A percentile compares a stretch with the other conserved stretches of the same genome.
Evolutionary conservation across 2,888 invertebrate species (phyloP).

Genomic region (Polyommatus iphigenia): DNA sequence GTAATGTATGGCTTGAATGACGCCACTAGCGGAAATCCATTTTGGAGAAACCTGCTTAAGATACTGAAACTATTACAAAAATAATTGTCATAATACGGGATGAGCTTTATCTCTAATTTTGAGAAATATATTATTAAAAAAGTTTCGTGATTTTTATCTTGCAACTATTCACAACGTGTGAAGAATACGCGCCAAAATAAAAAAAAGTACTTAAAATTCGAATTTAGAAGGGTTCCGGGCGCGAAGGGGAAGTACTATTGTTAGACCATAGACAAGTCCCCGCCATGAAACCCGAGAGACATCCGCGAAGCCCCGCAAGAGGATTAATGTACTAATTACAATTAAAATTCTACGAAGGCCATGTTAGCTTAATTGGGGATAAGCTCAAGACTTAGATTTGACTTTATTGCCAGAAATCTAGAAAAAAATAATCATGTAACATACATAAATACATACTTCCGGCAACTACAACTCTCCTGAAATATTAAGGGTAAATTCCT

Average conservation of each 20-base stretch:
- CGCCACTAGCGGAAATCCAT: background rate
- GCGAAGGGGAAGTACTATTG: conserved; percentile 2
- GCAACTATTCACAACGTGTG: background rate
- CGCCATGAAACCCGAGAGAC: background rate
- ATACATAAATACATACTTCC: too few species aligned
- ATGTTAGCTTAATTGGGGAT: conserved; percentile 12
- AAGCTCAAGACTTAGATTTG: background rate
- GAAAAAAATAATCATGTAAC: too few species aligned
- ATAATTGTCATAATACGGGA: too few species aligned
- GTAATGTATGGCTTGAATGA: conserved; percentile 12
- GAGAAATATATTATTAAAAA: background rate
- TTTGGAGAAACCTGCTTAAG: background rate
- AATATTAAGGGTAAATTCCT: too few species aligned
- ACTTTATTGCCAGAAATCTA: background rate
- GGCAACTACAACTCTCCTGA: too few species aligned
- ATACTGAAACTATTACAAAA: background rate
- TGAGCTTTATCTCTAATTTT: too few species aligned
- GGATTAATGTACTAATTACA: conserved; percentile 22
- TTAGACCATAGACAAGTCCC: conserved; percentile 22
- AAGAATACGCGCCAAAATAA: background rate
- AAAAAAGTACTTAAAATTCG: background rate
- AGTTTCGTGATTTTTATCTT: background rate
- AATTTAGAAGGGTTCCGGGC: conserved; percentile 3
- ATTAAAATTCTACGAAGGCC: conserved; percentile 5
- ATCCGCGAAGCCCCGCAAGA: conserved; percentile 16